These are phyloP conservation scores for Tipula helvola DNA, from an alignment of 2,888 invertebrate species.

Conservation along the genomic window DNA sequence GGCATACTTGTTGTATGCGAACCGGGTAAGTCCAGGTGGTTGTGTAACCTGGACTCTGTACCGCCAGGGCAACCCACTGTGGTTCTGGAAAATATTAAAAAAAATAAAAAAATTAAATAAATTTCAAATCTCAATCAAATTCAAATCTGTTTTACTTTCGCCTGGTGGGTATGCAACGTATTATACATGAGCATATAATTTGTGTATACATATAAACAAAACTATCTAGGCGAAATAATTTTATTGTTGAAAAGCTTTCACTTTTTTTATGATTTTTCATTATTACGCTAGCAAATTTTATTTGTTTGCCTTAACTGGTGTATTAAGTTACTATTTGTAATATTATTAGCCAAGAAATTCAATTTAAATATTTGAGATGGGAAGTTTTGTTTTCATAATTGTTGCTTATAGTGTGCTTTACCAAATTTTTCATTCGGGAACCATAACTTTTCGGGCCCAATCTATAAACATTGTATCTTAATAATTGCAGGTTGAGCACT, in stretches of 20 bases:
- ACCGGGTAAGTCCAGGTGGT: slow-evolving; percentile 25
- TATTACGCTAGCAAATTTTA: background rate
- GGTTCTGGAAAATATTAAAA: slow-evolving; percentile 23
- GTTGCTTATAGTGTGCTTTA: no score
- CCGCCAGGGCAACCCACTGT: slow-evolving; percentile 27
- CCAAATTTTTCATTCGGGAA: no score
- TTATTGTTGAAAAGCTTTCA: background rate
- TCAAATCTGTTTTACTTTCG: background rate
- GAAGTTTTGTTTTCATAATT: background rate
- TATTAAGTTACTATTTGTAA: background rate
- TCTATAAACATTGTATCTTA: no score
- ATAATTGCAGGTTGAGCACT: no score
- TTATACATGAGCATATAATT: background rate
- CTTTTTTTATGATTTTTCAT: background rate
- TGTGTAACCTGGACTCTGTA: slow-evolving; percentile 29
- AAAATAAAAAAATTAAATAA: background rate
- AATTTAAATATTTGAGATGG: background rate
- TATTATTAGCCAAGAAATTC: background rate
- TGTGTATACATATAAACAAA: background rate
- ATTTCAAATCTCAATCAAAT: no score
- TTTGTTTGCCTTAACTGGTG: background rate
- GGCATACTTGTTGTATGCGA: slow-evolving; percentile 32
- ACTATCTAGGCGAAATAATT: background rate
- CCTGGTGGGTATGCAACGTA: background rate
- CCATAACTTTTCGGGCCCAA: no score